Evolutionary conservation across 2,797 vertebrate genomes (phyloP).

Genomic region (Sebastolobus altivelis): DNA sequence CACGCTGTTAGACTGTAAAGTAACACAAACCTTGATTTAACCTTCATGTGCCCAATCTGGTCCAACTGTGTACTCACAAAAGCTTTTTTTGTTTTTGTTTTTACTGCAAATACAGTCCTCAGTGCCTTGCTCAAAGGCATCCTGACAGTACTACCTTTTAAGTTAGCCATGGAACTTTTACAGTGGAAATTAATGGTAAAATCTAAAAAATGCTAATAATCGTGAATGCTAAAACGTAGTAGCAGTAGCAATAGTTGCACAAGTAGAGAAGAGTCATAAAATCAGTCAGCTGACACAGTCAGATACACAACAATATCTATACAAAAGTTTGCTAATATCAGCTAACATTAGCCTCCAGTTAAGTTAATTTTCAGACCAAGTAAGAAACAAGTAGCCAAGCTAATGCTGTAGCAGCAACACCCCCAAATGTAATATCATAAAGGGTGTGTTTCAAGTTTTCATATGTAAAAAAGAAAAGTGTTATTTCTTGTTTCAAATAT

Average conservation of each 20-base stretch:
- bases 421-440: not conserved
- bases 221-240: not conserved
- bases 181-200: not conserved
- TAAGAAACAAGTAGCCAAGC: no score
- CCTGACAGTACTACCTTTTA: not conserved
- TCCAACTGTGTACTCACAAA: not conserved
- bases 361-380: not conserved
- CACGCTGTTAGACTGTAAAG: not conserved
- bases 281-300: no score
- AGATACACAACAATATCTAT: not conserved
- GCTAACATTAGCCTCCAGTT: not conserved
- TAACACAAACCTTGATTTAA: constrained; percentile 8
- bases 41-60: not conserved
- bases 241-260: not conserved
- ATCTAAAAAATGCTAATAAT: not conserved
- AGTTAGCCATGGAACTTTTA: not conserved
- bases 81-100: not conserved
- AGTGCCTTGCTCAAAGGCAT: not conserved
- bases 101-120: not conserved
- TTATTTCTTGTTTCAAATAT: not conserved
- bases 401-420: not conserved
- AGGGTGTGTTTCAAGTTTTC: not conserved
- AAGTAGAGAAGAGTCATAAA: no score
- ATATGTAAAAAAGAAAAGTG: not conserved
- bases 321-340: not conserved